Base-by-base conservation (phyloP, 2,113 vertebrate species). In the Rhinolophus ferrumequinum region DNA sequence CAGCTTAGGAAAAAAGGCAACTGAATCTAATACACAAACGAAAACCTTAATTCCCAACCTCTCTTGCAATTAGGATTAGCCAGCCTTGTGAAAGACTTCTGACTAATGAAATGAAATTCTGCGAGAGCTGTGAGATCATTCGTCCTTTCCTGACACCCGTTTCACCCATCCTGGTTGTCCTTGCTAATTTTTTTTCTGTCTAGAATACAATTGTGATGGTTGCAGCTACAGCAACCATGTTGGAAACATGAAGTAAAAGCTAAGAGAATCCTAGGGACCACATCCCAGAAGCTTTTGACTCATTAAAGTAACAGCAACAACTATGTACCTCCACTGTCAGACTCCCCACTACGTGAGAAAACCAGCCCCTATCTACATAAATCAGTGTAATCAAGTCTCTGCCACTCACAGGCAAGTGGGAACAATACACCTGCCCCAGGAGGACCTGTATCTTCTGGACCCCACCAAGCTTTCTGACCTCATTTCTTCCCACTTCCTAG, bases 201-300 rank as follows among this genome's bases (percentile, higher is more conserved):
- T 44, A 4, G 28, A 44, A 24, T 69, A n/a, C 18, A 70, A 24
- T 5, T 30, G 18, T 44, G 13, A 35, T 73, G 10, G 4, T 41
- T 22, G 24, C 5, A 72, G 4, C 44, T 47, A 10, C 1, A 10
- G 28, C 3, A 44, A 21, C 9, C 15, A 6, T 19, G 0, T 7
- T 83, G 62, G 10, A 18, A 88, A 6, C 12, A 11, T n/a, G 41
- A 54, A 44, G 21, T 41, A 60, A 93, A 69, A 44, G 11, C 21
- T 69, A 16, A 69, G 35, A 47, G 41, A 41, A n/a, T 15, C 50
- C 26, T 41, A 76, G 33, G 28, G 3, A 28, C 33, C 12, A 38
- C 3, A 28, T 24, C 41, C 11, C n/a, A 14, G 14, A 73, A 66
- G 67, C 5, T 19, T 70, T 52, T 8, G 26, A 14, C 1, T 50